Conservation (phyloP, 2,113 vertebrate species). For the Hypocryptadius cinnamomeus region DNA sequence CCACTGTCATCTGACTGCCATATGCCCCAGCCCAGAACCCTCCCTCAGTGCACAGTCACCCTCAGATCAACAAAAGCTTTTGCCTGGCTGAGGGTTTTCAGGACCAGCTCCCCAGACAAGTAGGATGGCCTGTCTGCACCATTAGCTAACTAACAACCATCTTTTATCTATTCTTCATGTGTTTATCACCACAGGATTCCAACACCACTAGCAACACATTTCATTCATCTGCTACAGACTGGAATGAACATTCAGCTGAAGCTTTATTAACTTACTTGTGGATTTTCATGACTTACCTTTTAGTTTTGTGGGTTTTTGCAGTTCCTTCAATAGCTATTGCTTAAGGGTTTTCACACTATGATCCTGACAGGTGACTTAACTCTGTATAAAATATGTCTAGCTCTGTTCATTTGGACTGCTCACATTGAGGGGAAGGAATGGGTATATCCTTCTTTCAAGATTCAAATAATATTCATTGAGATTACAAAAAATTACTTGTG, state of each 20-base stretch:
- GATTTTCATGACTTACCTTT: not conserved
- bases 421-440: not conserved
- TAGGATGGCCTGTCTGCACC: not conserved
- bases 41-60: not conserved
- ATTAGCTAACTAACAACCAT: not conserved
- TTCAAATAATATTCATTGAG: not conserved
- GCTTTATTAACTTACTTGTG: not conserved
- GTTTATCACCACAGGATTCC: not conserved
- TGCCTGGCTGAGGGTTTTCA: not conserved
- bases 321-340: not conserved
- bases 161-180: not conserved
- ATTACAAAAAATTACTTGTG: not conserved
- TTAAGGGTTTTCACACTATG: not conserved
- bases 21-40: not conserved
- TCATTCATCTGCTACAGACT: not conserved
- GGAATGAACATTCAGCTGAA: not conserved
- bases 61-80: not conserved
- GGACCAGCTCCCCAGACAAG: not conserved
- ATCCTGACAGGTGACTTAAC: not conserved
- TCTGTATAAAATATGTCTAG: not conserved
- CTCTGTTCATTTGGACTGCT: not conserved
- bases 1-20: constrained; percentile 20
- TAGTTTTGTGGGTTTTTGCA: not conserved
- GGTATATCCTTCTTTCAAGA: not conserved
- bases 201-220: not conserved